These are phyloP conservation scores for Puffinus mauretanicus DNA, from an alignment of 2,113 vertebrate species.

Conservation along the genomic window DNA sequence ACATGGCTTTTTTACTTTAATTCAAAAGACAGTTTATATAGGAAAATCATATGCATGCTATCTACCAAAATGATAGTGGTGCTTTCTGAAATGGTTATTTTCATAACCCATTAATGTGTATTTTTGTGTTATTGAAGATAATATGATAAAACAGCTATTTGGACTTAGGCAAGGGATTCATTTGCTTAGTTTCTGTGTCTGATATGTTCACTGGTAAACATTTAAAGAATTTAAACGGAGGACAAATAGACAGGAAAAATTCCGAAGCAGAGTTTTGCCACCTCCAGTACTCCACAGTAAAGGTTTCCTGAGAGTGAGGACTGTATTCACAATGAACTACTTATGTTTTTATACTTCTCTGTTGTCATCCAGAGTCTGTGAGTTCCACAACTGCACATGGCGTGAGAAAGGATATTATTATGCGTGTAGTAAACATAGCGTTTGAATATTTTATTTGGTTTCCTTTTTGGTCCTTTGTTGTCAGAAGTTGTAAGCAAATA, in stretches of 20 bases:
- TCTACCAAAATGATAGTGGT: not conserved
- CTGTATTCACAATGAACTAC: not conserved
- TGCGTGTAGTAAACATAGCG: not conserved
- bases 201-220: not conserved
- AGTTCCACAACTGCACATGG: not conserved
- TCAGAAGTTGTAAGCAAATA: not conserved
- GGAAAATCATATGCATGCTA: not conserved
- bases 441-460: slow-evolving; percentile 24
- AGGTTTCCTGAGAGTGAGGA: not conserved
- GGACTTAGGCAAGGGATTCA: not conserved
- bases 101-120: not conserved
- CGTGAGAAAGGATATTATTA: not conserved
- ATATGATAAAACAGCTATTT: not conserved
- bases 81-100: not conserved
- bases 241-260: not conserved
- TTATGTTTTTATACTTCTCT: not conserved
- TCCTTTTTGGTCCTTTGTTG: not conserved
- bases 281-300: not conserved
- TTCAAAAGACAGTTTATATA: not conserved
- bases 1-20: not conserved
- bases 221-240: not conserved
- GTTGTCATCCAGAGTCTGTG: not conserved
- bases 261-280: not conserved
- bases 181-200: not conserved
- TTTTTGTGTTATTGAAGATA: not conserved